These are phyloP conservation scores for Ophraella communa DNA, from an alignment of 2,888 invertebrate species.

Conservation along the genomic window DNA sequence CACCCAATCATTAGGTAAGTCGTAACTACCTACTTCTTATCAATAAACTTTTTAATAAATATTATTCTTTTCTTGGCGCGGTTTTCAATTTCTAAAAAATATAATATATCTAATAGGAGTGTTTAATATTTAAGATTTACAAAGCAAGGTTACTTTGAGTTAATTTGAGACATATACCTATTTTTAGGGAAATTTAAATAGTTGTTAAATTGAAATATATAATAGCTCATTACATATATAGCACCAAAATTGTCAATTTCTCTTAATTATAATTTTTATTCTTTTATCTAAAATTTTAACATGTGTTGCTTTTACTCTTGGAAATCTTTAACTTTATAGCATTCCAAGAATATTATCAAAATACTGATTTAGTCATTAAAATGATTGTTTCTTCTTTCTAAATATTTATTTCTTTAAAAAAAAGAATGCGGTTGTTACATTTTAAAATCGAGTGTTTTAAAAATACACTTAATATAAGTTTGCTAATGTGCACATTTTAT, in stretches of 20 bases:
- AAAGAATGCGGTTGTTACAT: too few relatives aligned
- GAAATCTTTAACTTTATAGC: not conserved
- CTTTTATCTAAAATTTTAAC: not conserved
- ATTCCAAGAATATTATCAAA: not conserved
- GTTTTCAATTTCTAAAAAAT: constrained; percentile 30
- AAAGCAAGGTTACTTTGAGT: not conserved
- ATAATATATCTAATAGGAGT: not conserved
- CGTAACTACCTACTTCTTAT: constrained; percentile 36
- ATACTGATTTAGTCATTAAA: not conserved
- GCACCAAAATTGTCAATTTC: not conserved
- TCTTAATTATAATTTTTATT: not conserved
- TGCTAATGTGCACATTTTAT: too few relatives aligned
- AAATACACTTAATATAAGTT: too few relatives aligned
- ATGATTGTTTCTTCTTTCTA: not conserved
- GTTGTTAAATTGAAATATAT: not conserved
- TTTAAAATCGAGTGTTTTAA: too few relatives aligned
- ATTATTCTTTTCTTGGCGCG: constrained; percentile 34
- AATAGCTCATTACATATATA: not conserved
- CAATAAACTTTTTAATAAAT: constrained; percentile 22
- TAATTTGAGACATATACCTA: not conserved
- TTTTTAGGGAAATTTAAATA: not conserved
- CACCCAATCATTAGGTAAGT: constrained; percentile 50
- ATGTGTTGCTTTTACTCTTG: not conserved
- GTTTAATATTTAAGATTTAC: not conserved
- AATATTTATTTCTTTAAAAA: too few relatives aligned